These are phyloP conservation scores for Tachypleus tridentatus DNA, from an alignment of 1,140 invertebrate species.

Conservation along the genomic window DNA sequence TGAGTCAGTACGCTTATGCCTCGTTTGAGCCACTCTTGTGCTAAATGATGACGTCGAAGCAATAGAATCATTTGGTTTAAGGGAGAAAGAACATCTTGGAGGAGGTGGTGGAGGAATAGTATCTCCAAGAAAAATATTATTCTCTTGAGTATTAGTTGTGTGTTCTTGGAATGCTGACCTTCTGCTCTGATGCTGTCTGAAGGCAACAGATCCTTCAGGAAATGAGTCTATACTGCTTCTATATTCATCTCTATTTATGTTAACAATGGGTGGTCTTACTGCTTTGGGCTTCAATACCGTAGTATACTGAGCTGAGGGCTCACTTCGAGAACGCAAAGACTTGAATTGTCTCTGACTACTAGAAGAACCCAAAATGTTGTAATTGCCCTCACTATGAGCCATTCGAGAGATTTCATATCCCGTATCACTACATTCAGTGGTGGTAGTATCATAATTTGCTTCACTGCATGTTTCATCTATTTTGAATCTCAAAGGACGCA, in stretches of 20 bases:
- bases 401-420: too few relatives aligned
- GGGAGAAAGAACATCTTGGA: too few relatives aligned
- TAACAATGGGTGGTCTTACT: slow-evolving; percentile 14
- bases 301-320: slow-evolving; percentile 17
- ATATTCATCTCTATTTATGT: slow-evolving; percentile 12
- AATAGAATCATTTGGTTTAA: too few relatives aligned
- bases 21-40: too few relatives aligned
- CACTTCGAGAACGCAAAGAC: slow-evolving; percentile 15
- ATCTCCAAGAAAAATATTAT: too few relatives aligned
- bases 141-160: slow-evolving; percentile 15
- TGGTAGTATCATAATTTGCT: neutral
- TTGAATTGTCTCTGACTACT: slow-evolving; percentile 3
- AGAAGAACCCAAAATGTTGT: too few relatives aligned
- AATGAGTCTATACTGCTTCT: slow-evolving; percentile 16
- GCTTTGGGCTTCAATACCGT: slow-evolving; percentile 23
- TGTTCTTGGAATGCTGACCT: slow-evolving; percentile 19
- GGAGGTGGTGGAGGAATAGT: too few relatives aligned
- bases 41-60: too few relatives aligned
- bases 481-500: slow-evolving; percentile 1
- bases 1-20: too few relatives aligned
- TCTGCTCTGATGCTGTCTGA: slow-evolving; percentile 18
- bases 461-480: neutral
- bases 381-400: too few relatives aligned
- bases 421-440: neutral
- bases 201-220: slow-evolving; percentile 7